Evolutionary conservation across 2,888 invertebrate species (phyloP).

Genomic region (Polymixis lichenea): DNA sequence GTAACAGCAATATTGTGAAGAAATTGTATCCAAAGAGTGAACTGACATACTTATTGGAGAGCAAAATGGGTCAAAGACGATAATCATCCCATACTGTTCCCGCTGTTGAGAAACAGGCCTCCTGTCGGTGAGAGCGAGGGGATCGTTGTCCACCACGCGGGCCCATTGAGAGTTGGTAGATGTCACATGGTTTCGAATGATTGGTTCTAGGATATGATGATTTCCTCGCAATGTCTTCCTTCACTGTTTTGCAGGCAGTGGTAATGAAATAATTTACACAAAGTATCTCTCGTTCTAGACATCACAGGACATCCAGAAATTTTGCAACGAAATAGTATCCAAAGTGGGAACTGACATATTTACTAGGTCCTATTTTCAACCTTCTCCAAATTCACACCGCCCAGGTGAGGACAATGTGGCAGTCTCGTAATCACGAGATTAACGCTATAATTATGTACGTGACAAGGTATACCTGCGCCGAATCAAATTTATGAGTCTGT

Average conservation of each 20-base stretch:
- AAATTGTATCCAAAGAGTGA: not conserved
- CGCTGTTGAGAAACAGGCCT: no score
- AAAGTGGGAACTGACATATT: not conserved
- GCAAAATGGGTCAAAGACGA: not conserved
- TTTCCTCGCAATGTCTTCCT: no score
- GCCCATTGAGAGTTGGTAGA: no score
- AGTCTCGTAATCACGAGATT: slow-evolving; percentile 48
- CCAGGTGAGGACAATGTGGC: slow-evolving; percentile 32
- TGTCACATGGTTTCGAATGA: no score
- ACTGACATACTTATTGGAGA: not conserved
- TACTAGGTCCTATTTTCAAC: slow-evolving; percentile 5
- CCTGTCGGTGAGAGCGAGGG: no score
- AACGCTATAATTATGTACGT: slow-evolving; percentile 54
- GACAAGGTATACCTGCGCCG: slow-evolving; percentile 50
- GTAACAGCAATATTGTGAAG: not conserved
- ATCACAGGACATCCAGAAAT: no score
- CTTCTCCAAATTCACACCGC: slow-evolving; percentile 3
- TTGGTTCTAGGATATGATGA: no score
- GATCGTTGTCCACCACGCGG: no score
- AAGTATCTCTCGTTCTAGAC: no score
- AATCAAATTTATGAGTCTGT: slow-evolving; percentile 57
- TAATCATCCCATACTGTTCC: no score
- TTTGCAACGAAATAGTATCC: not conserved
- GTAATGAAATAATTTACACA: no score
- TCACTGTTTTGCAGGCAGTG: no score